Conservation (phyloP, 2,888 invertebrate species). For the Ochropacha duplaris region DNA sequence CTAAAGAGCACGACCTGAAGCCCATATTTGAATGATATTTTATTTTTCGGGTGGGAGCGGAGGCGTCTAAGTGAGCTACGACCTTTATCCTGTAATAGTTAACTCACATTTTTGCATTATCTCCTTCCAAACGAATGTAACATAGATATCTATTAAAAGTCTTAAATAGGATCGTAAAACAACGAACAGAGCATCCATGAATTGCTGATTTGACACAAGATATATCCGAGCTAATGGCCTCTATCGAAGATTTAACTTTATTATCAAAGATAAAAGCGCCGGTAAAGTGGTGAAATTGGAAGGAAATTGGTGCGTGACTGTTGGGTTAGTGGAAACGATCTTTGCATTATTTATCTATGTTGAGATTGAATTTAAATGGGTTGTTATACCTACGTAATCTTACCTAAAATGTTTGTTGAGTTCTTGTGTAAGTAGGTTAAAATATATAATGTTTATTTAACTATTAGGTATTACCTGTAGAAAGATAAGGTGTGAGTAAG, state of each 20-base stretch:
- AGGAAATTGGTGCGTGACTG: background rate
- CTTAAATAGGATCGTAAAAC: background rate
- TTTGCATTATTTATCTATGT: background rate
- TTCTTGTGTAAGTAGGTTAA: too few species aligned
- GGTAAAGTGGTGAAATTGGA: background rate
- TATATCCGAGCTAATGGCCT: background rate
- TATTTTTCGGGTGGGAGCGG: too few species aligned
- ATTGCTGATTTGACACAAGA: background rate
- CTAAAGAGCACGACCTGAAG: too few species aligned
- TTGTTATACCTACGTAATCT: too few species aligned
- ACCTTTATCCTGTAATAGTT: too few species aligned
- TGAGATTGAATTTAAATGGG: background rate
- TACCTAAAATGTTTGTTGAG: too few species aligned
- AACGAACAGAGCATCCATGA: background rate
- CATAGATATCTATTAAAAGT: background rate
- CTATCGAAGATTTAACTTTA: slow-evolving; percentile 1
- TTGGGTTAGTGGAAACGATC: background rate
- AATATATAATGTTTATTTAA: too few species aligned
- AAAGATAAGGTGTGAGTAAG: too few species aligned
- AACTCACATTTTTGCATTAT: background rate
- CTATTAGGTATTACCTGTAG: too few species aligned
- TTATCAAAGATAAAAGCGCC: background rate
- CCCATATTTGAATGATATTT: too few species aligned
- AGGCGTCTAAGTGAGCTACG: too few species aligned
- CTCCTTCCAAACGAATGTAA: background rate